Conservation (phyloP, 2,113 vertebrate species). For the Mus spicilegus region DNA sequence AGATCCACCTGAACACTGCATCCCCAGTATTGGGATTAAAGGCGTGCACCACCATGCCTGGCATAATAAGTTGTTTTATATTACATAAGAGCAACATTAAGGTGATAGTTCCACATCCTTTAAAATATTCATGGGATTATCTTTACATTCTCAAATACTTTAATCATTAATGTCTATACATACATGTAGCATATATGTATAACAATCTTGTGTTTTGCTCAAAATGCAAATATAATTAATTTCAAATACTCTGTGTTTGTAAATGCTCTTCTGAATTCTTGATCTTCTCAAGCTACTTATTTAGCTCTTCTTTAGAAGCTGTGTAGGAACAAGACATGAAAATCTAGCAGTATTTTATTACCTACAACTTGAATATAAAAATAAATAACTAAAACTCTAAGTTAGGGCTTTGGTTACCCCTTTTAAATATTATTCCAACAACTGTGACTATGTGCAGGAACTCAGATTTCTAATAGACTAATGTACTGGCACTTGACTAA, state of each 20-base stretch:
- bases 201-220: not conserved
- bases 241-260: not conserved
- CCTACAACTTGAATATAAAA: constrained; percentile 28
- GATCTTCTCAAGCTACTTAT: not conserved
- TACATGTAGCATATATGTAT: not conserved
- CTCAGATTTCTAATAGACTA: not conserved
- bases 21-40: not conserved
- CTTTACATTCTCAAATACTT: constrained; percentile 34
- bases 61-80: not conserved
- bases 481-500: not conserved
- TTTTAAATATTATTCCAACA: constrained; percentile 28
- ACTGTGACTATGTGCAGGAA: not conserved
- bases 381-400: not conserved
- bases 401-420: not conserved
- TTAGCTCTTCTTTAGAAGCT: not conserved
- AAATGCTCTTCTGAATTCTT: not conserved
- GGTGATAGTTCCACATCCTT: constrained; percentile 36
- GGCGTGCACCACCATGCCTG: not conserved
- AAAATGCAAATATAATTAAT: constrained; percentile 43
- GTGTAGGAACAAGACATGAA: not conserved
- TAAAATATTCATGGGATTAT: not conserved
- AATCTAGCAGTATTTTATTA: not conserved
- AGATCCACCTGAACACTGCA: not conserved
- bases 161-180: not conserved
- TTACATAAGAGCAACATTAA: constrained; percentile 21